Conservation (phyloP, 2,797 vertebrate genomes). For the Paguma larvata region DNA sequence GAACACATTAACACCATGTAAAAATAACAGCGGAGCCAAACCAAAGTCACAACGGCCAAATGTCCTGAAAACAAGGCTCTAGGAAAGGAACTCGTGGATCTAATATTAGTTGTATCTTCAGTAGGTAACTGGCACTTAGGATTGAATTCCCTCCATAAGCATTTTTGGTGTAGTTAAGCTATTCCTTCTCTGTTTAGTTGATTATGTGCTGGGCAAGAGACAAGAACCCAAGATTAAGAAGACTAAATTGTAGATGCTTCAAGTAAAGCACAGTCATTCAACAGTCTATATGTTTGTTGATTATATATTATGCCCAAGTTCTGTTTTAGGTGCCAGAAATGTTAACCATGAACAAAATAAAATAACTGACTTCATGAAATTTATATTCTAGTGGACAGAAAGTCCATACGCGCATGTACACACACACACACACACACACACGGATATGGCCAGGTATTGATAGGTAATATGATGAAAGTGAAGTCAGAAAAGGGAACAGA, state of each 20-base stretch:
- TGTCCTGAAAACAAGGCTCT: constrained; percentile 73
- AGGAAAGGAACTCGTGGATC: constrained; percentile 51
- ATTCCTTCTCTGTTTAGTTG: not conserved
- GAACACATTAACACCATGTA: constrained; percentile 81
- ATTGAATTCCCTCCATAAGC: constrained; percentile 45
- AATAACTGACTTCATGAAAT: not conserved
- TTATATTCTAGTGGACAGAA: not conserved
- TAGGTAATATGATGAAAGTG: not conserved
- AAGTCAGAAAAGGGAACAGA: constrained; percentile 14
- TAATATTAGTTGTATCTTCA: constrained; percentile 70
- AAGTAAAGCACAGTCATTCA: not conserved
- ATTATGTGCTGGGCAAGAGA: constrained; percentile 17
- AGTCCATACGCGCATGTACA: not conserved
- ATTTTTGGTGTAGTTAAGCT: not conserved
- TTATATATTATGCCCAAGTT: not conserved
- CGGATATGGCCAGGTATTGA: not conserved
- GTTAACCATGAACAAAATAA: not conserved
- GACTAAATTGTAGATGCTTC: not conserved
- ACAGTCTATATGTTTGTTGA: not conserved
- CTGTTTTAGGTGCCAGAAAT: not conserved
- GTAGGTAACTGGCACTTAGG: constrained; percentile 25
- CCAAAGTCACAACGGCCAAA: constrained; percentile 76
- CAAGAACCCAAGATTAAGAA: not conserved
- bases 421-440: not conserved
- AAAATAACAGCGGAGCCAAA: constrained; percentile 81